Evolutionary conservation across 2,797 vertebrate species (phyloP).

Genomic region (Nothura maculosa): DNA sequence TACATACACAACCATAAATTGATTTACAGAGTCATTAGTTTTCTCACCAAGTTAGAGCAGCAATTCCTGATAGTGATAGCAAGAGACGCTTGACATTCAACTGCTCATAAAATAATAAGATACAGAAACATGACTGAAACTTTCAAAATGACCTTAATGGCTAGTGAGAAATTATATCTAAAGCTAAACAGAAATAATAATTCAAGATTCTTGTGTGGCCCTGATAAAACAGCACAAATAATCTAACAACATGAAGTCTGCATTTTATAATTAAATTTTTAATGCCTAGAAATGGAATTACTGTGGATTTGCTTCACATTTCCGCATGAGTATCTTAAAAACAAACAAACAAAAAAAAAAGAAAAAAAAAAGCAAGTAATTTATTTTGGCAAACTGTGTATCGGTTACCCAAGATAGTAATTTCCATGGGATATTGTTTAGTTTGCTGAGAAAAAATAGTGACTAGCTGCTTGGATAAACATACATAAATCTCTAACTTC

Average conservation of each 20-base stretch:
- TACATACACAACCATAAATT: conserved; percentile 33
- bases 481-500: background rate
- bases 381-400: background rate
- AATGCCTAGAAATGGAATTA: conserved; percentile 8
- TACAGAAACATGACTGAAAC: conserved; percentile 4
- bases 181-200: background rate
- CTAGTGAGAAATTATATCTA: conserved; percentile 4
- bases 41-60: conserved; percentile 38
- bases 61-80: conserved; percentile 34
- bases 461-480: background rate
- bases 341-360: background rate
- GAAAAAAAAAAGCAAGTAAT: background rate
- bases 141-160: background rate
- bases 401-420: background rate
- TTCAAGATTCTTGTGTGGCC: background rate
- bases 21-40: conserved; percentile 56
- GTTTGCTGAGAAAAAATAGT: background rate
- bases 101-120: conserved; percentile 24
- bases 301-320: background rate
- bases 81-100: conserved; percentile 40
- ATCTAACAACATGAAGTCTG: background rate
- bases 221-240: background rate
- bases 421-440: background rate
- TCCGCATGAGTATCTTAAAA: background rate
- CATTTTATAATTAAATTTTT: background rate